Conservation (phyloP, 2,888 invertebrate genomes). For the Mantis religiosa region DNA sequence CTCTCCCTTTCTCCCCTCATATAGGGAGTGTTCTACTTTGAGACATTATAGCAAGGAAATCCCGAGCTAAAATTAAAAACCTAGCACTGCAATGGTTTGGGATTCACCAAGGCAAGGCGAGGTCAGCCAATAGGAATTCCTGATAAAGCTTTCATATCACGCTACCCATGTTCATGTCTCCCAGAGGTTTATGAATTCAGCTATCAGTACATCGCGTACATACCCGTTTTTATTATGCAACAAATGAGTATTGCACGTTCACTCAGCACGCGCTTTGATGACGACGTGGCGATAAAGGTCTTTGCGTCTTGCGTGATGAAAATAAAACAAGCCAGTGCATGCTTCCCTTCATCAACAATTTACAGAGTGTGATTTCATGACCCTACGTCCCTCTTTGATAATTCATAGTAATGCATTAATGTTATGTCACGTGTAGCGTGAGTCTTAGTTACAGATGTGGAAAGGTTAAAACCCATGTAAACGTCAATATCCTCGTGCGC, state of each 20-base stretch:
- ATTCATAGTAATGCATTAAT: too few species aligned
- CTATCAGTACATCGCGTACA: not conserved
- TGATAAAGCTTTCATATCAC: not conserved
- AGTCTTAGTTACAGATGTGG: too few species aligned
- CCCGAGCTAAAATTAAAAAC: too few species aligned
- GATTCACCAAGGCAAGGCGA: not conserved
- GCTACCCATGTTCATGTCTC: not conserved
- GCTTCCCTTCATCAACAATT: not conserved
- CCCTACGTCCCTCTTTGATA: too few species aligned
- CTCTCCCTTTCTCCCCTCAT: too few species aligned
- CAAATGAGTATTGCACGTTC: not conserved
- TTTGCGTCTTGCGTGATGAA: not conserved
- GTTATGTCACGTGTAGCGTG: too few species aligned
- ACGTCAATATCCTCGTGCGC: too few species aligned
- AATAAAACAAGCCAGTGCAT: not conserved
- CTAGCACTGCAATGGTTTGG: too few species aligned
- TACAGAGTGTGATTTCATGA: not conserved
- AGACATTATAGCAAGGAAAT: too few species aligned
- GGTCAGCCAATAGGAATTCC: not conserved
- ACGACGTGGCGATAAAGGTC: not conserved
- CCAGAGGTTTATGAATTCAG: not conserved
- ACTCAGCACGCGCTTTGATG: not conserved
- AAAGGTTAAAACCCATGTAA: too few species aligned
- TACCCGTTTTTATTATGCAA: not conserved
- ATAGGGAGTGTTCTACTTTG: too few species aligned